phyloP scores from a whole-genome alignment of 2,888 invertebrate species.

The Tillus elongatus region DNA sequence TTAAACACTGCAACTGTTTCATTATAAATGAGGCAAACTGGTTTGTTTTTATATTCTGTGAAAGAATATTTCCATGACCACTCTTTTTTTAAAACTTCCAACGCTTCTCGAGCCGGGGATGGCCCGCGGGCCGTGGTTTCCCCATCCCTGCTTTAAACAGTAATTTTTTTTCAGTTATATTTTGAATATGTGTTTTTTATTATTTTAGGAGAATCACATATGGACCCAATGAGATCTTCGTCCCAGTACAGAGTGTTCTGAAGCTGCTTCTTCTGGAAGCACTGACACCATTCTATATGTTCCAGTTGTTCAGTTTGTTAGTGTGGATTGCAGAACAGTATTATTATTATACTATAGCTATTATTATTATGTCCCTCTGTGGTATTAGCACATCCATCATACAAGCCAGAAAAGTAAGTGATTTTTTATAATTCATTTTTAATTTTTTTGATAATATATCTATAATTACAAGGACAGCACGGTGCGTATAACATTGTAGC shows the following conservation, averaged over 20 bases:
- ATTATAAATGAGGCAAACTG: no score
- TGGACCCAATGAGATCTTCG: constrained; percentile 74
- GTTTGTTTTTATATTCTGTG: no score
- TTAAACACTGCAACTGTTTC: no score
- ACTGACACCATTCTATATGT: constrained; percentile 93
- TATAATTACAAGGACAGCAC: background rate
- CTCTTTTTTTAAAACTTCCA: no score
- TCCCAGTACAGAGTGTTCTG: constrained; percentile 65
- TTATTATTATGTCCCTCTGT: constrained; percentile 72
- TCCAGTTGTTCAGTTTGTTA: constrained; percentile 83
- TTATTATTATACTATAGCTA: constrained; percentile 79
- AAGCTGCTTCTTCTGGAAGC: constrained; percentile 70
- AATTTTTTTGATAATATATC: constrained; percentile 3
- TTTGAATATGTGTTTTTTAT: constrained; percentile 4
- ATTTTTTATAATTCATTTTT: constrained; percentile 6
- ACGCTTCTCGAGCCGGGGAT: no score
- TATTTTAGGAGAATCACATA: constrained; percentile 64
- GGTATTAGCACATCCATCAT: constrained; percentile 76
- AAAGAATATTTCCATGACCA: no score
- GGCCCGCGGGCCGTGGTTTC: no score
- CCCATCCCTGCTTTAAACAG: no score
- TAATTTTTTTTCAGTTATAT: no score
- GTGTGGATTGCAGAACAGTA: constrained; percentile 86
- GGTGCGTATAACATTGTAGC: no score
- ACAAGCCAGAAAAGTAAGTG: constrained; percentile 71